phyloP scores from a whole-genome alignment of 2,113 vertebrate species.

The Pyxicephalus adspersus region DNA sequence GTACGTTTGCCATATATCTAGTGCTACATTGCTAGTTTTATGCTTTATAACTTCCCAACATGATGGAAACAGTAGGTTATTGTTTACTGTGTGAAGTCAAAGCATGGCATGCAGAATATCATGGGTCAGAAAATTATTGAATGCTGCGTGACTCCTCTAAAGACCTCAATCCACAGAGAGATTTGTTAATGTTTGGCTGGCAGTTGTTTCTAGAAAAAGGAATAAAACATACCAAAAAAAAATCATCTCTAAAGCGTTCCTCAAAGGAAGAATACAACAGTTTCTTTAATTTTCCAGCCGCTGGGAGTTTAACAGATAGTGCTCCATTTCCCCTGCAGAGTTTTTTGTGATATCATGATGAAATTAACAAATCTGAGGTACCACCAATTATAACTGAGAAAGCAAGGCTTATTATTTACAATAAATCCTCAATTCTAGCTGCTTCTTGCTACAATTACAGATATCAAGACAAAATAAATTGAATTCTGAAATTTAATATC shows the following conservation, averaged over 20 bases:
- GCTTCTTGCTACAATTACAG: not conserved
- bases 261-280: slow-evolving; percentile 31
- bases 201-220: not conserved
- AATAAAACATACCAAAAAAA: slow-evolving; percentile 1
- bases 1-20: too few species aligned
- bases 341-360: slow-evolving; percentile 21
- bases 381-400: slow-evolving; percentile 1
- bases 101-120: not conserved
- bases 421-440: slow-evolving; percentile 1
- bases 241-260: slow-evolving; percentile 18
- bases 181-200: slow-evolving; percentile 11
- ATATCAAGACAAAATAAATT: not conserved
- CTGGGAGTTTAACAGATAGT: slow-evolving; percentile 47
- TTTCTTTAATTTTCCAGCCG: slow-evolving; percentile 42
- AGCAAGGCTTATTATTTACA: not conserved
- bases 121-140: not conserved
- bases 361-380: slow-evolving; percentile 18
- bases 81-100: not conserved
- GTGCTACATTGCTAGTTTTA: not conserved
- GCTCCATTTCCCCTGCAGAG: slow-evolving; percentile 44
- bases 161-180: not conserved
- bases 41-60: not conserved
- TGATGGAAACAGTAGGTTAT: slow-evolving; percentile 7
- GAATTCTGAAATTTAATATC: too few species aligned
- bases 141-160: not conserved